Evolutionary conservation across 2,113 vertebrate genomes (phyloP).

Genomic region (Zosterops pallidus): DNA sequence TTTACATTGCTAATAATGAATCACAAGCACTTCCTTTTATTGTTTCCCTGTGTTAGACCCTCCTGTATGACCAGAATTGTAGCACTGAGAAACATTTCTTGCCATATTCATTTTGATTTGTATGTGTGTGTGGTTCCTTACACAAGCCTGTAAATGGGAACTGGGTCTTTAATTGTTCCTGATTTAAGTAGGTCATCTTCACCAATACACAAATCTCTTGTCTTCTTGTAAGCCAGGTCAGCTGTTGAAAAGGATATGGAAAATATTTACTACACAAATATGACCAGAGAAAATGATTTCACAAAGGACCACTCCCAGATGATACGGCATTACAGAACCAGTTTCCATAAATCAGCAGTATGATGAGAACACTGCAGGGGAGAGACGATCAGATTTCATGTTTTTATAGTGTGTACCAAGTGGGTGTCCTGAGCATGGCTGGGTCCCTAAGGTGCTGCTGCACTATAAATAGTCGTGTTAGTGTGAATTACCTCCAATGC

Average conservation of each 20-base stretch:
- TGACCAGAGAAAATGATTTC: not conserved
- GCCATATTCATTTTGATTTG: not conserved
- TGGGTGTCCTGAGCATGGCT: not conserved
- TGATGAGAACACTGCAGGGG: not conserved
- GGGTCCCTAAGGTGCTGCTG: conserved; percentile 7
- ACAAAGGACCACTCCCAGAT: not conserved
- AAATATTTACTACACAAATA: not conserved
- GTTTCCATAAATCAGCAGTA: not conserved
- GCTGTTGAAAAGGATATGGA: not conserved
- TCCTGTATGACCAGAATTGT: not conserved
- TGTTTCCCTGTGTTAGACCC: not conserved
- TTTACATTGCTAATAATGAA: conserved; percentile 63
- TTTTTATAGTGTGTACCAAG: not conserved
- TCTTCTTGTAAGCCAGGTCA: not conserved
- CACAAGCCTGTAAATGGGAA: not conserved
- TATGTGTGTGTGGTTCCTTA: not conserved
- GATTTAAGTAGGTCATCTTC: conserved; percentile 59
- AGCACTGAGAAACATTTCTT: not conserved
- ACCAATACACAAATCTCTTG: not conserved
- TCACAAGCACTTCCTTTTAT: conserved; percentile 9
- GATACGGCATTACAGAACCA: not conserved
- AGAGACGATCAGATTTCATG: not conserved
- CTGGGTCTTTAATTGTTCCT: conserved; percentile 34
- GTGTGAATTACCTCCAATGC: not conserved
- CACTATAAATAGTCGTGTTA: not conserved